These are phyloP conservation scores for Acridotheres tristis DNA, from an alignment of 2,797 vertebrate genomes.

Conservation along the genomic window DNA sequence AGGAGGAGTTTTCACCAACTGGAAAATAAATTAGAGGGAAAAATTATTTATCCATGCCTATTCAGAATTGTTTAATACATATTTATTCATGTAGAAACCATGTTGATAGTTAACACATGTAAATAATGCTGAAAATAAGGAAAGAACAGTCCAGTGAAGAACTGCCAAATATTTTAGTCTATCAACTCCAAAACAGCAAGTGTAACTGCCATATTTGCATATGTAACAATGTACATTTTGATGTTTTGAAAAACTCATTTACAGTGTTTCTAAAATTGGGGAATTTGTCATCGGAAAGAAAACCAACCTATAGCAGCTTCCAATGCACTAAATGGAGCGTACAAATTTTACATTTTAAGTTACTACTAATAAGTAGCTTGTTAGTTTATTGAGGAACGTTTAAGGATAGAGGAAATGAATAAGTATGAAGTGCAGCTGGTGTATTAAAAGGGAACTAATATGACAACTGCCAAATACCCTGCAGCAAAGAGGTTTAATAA, in stretches of 20 bases:
- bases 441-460: constrained; percentile 72
- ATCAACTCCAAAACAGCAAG: background rate
- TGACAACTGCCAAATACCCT: constrained; percentile 74
- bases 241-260: background rate
- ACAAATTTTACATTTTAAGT: constrained; percentile 34
- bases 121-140: background rate
- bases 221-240: fast-evolving
- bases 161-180: background rate
- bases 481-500: constrained; percentile 76
- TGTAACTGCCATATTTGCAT: background rate
- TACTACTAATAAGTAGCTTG: constrained; percentile 67
- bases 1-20: background rate
- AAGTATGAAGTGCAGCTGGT: constrained; percentile 72
- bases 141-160: background rate
- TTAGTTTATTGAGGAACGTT: constrained; percentile 73
- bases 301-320: background rate
- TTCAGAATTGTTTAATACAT: background rate
- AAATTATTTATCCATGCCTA: background rate
- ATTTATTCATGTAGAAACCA: background rate
- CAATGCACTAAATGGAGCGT: background rate
- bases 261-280: background rate
- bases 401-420: constrained; percentile 77
- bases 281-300: background rate
- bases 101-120: background rate
- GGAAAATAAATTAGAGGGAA: background rate